Evolutionary conservation across 2,888 invertebrate species (phyloP).

Genomic region (Drosophila anceps): DNA sequence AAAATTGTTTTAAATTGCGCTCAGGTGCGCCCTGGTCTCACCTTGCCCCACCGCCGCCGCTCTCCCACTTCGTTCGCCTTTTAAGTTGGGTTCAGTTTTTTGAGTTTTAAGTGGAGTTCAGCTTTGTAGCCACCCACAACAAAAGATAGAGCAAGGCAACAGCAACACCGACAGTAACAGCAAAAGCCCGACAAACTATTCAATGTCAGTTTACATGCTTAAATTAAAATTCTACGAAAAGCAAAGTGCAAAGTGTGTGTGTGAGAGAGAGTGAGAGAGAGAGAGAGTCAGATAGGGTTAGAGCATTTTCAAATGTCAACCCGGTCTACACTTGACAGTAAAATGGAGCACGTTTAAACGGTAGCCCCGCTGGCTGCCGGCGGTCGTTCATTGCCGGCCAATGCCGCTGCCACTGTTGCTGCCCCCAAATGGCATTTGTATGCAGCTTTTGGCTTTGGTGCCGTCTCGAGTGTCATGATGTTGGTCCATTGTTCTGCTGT

Average conservation of each 20-base stretch:
- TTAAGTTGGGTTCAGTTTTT: slow-evolving; percentile 15
- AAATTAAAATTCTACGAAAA: slow-evolving; percentile 76
- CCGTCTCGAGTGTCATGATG: slow-evolving; percentile 68
- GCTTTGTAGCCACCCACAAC: slow-evolving; percentile 60
- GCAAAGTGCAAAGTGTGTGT: slow-evolving; percentile 27
- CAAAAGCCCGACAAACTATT: slow-evolving; percentile 64
- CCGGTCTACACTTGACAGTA: slow-evolving; percentile 79
- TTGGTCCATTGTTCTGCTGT: slow-evolving; percentile 49
- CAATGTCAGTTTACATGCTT: slow-evolving; percentile 81
- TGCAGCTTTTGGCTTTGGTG: slow-evolving; percentile 69
- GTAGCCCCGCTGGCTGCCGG: slow-evolving; percentile 38
- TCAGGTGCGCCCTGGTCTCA: slow-evolving; percentile 26
- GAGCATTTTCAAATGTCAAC: slow-evolving; percentile 75
- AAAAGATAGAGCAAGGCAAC: slow-evolving; percentile 40
- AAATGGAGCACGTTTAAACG: slow-evolving; percentile 82
- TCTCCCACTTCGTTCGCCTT: neutral
- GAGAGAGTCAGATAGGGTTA: slow-evolving; percentile 23
- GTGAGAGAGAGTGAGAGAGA: slow-evolving; percentile 5
- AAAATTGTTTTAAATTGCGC: slow-evolving; percentile 55
- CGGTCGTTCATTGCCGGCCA: slow-evolving; percentile 25
- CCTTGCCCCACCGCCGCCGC: neutral
- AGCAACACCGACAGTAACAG: slow-evolving; percentile 1
- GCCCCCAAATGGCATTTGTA: slow-evolving; percentile 56
- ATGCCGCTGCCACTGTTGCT: slow-evolving; percentile 13
- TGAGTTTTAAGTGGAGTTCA: slow-evolving; percentile 42